A percentile compares a stretch with the other conserved stretches of the same genome.
phyloP scores from a whole-genome alignment of 2,113 vertebrate genomes.

The human region DNA sequence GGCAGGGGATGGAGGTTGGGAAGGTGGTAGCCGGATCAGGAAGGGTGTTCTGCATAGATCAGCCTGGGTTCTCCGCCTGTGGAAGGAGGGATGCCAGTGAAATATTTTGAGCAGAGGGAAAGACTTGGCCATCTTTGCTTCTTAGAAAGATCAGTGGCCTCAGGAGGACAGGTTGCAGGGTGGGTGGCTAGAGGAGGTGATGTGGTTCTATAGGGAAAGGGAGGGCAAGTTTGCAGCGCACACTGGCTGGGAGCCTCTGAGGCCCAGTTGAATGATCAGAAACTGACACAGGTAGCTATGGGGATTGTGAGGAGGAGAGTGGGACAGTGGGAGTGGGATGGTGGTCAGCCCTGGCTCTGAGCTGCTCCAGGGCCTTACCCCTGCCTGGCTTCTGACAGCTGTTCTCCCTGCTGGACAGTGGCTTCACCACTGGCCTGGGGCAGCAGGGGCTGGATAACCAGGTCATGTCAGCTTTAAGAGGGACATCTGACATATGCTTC shows the following conservation, averaged over 20 bases:
- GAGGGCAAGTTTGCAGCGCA: not conserved
- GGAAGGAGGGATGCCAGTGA: not conserved
- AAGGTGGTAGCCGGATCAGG: not conserved
- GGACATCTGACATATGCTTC: not conserved
- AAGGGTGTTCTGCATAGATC: fast-evolving
- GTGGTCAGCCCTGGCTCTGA: not conserved
- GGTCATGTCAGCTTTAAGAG: not conserved
- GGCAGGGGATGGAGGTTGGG: fast-evolving
- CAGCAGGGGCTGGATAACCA: not conserved
- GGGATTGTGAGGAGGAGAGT: fast-evolving
- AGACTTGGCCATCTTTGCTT: not conserved
- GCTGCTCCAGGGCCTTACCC: not conserved
- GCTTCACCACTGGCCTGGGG: not conserved
- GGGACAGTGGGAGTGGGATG: not conserved
- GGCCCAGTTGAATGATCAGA: not conserved
- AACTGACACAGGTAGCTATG: not conserved
- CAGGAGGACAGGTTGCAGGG: not conserved
- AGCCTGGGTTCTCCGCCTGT: not conserved
- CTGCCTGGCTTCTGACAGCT: not conserved
- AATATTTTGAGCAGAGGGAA: not conserved
- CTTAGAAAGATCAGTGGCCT: not conserved
- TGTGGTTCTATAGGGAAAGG: not conserved
- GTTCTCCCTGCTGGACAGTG: not conserved
- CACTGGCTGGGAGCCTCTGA: too few relatives aligned
- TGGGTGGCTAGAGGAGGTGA: not conserved